phyloP scores from a whole-genome alignment of 23 tunicate species.

The Phallusia fumigata region DNA sequence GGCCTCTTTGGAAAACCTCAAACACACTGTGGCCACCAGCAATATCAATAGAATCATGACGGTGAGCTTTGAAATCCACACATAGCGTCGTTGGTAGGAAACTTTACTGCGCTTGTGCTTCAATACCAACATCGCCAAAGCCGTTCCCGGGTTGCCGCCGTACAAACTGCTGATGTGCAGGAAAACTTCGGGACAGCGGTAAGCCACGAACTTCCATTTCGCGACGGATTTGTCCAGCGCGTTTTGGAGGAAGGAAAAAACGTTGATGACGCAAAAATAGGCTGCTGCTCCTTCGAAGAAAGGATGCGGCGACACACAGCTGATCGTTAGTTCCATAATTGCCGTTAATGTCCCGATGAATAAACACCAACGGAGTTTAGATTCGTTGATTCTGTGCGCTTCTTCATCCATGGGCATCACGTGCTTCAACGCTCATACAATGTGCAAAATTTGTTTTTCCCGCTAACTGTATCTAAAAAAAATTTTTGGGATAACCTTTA shows the following conservation, averaged over 20 bases:
- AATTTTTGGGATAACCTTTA: too few relatives aligned
- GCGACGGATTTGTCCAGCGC: neutral
- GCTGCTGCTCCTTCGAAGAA: neutral
- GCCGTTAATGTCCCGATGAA: neutral
- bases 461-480: too few relatives aligned
- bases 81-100: neutral
- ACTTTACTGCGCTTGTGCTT: neutral
- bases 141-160: neutral
- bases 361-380: neutral
- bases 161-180: constrained; percentile 2
- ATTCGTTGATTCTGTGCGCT: neutral
- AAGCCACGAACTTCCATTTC: neutral
- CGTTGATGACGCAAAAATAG: neutral
- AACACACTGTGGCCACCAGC: constrained; percentile 11
- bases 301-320: neutral
- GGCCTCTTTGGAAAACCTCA: neutral
- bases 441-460: too few relatives aligned
- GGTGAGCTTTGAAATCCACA: neutral
- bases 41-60: neutral
- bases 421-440: too few relatives aligned
- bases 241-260: neutral
- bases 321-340: neutral
- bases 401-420: neutral
- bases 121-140: neutral
- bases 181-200: neutral